phyloP scores from a whole-genome alignment of 2,113 vertebrate genomes.

The Pygathrix nemaeus region DNA sequence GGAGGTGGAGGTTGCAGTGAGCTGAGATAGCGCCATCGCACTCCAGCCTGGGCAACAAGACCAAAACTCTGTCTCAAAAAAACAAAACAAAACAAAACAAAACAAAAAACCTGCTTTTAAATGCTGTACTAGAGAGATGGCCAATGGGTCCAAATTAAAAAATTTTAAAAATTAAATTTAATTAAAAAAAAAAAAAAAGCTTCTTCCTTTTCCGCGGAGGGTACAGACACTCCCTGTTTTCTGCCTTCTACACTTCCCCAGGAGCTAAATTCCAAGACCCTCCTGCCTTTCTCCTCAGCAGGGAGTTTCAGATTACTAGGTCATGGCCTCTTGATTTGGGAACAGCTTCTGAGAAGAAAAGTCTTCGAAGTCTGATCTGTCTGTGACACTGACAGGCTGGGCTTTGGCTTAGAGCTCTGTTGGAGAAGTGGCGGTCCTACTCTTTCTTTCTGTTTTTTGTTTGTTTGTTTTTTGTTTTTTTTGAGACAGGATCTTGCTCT shows the following conservation, averaged over 20 bases:
- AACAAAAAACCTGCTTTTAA: background rate
- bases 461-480: no score
- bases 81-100: no score
- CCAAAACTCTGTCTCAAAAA: no score
- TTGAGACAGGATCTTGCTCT: no score
- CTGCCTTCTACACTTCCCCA: rapidly evolving
- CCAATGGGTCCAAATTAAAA: background rate
- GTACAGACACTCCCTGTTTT: background rate
- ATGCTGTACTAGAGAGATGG: background rate
- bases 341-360: background rate
- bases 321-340: background rate
- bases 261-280: background rate
- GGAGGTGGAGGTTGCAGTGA: no score
- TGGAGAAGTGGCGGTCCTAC: no score
- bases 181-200: background rate
- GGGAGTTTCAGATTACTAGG: background rate
- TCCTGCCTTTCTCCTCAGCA: background rate
- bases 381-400: background rate
- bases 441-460: background rate
- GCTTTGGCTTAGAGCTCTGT: background rate
- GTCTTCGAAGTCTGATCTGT: background rate
- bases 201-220: background rate
- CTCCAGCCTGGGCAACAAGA: no score
- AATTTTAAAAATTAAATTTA: background rate
- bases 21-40: no score